These are phyloP conservation scores for Listrodromus nycthemerus DNA, from an alignment of 2,888 invertebrate genomes.

Conservation along the genomic window DNA sequence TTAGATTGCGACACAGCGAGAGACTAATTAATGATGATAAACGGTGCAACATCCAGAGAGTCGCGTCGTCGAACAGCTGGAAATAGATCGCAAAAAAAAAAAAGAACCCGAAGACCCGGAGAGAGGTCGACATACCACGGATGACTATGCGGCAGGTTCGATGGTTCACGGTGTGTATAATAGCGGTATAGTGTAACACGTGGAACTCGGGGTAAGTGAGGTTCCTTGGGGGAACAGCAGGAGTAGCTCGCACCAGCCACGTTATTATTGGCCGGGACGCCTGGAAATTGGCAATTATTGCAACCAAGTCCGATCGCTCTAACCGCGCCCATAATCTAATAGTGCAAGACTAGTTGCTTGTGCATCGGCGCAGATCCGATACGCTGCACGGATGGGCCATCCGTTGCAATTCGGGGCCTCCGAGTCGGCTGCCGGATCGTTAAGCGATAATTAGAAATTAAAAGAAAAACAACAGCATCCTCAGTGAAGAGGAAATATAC, in stretches of 20 bases:
- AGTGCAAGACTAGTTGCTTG: constrained; percentile 64
- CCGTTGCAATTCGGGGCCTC: constrained; percentile 65
- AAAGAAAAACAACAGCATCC: constrained; percentile 13
- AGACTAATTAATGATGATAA: constrained; percentile 80
- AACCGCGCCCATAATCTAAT: constrained; percentile 68
- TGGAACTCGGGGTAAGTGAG: constrained; percentile 48
- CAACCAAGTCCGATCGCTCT: constrained; percentile 72
- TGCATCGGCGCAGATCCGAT: constrained; percentile 73
- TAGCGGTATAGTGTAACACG: constrained; percentile 45
- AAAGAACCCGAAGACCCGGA: constrained; percentile 40
- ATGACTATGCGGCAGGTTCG: constrained; percentile 37
- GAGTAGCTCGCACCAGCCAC: constrained; percentile 34
- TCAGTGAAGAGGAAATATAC: neutral
- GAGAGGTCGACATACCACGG: constrained; percentile 50
- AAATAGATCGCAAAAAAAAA: constrained; percentile 28
- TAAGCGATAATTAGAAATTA: constrained; percentile 79
- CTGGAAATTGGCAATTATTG: constrained; percentile 82
- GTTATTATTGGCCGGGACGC: constrained; percentile 66
- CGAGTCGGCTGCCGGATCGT: constrained; percentile 75
- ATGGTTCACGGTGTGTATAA: constrained; percentile 17
- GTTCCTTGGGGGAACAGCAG: constrained; percentile 43
- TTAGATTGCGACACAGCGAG: constrained; percentile 75
- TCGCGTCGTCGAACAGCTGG: constrained; percentile 25
- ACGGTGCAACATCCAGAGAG: constrained; percentile 57
- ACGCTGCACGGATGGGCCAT: constrained; percentile 70